Evolutionary conservation across 2,797 vertebrate species (phyloP).

Genomic region (Artibeus lituratus): DNA sequence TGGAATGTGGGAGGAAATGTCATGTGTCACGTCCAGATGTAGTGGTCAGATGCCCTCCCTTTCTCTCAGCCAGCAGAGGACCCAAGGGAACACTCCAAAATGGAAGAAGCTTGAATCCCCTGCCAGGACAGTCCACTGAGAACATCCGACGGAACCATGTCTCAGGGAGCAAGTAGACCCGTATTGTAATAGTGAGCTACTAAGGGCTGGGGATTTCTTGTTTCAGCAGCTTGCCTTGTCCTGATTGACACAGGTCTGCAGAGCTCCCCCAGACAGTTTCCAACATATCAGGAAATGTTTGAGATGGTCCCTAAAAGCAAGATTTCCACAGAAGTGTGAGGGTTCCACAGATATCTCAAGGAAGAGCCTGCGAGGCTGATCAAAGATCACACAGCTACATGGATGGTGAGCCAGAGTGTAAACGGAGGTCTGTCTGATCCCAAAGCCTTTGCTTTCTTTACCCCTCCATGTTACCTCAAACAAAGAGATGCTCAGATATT

Average conservation of each 20-base stretch:
- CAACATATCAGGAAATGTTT: not conserved
- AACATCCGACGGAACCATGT: not conserved
- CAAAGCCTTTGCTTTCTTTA: not conserved
- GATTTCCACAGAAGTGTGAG: not conserved
- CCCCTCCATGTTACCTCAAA: not conserved
- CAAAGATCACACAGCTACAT: not conserved
- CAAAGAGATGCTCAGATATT: constrained; percentile 14
- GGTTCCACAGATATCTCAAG: not conserved
- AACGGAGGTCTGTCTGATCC: not conserved
- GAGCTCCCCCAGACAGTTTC: not conserved
- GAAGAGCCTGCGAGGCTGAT: not conserved
- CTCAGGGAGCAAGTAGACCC: not conserved
- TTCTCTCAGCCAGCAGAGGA: not conserved
- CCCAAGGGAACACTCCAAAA: not conserved
- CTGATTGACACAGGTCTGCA: not conserved
- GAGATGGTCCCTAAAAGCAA: not conserved
- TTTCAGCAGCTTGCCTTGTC: not conserved
- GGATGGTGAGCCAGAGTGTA: not conserved
- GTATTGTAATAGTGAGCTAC: not conserved
- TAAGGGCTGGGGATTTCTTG: not conserved
- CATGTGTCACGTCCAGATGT: not conserved
- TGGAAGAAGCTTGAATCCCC: not conserved
- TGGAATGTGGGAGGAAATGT: not conserved
- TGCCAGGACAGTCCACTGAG: not conserved
- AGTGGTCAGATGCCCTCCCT: not conserved